Conservation (phyloP, 2,113 vertebrate genomes). For the Corvus hawaiiensis region DNA sequence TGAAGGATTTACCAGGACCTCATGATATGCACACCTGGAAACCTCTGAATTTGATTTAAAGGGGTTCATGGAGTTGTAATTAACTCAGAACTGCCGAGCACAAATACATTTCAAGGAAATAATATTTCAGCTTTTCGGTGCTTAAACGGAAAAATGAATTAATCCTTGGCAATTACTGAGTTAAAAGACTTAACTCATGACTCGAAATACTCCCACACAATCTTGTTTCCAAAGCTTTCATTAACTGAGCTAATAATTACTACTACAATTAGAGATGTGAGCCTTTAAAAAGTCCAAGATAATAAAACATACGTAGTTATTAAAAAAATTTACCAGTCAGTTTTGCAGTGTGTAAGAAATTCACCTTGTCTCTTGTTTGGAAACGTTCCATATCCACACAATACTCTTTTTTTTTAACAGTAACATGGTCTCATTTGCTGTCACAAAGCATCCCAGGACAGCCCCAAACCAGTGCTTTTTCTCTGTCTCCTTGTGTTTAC, state of each 20-base stretch:
- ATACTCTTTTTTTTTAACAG: background rate
- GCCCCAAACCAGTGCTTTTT: background rate
- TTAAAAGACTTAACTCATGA: conserved; percentile 70
- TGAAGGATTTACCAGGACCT: conserved; percentile 67
- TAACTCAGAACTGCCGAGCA: conserved; percentile 62
- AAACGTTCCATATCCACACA: background rate
- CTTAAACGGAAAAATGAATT: conserved; percentile 63
- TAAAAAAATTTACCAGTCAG: conserved; percentile 8
- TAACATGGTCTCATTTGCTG: background rate
- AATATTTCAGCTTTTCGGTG: conserved; percentile 54
- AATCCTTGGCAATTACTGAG: conserved; percentile 69
- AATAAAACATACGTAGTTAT: conserved; percentile 51
- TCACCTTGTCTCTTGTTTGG: background rate
- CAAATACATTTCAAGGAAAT: conserved; percentile 65
- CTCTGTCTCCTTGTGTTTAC: background rate
- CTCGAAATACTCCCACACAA: conserved; percentile 62
- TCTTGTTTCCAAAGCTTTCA: conserved; percentile 62
- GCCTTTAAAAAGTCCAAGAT: conserved; percentile 51
- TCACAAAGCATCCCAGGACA: background rate
- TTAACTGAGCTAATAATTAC: conserved; percentile 68
- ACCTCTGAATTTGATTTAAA: conserved; percentile 66
- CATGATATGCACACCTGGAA: conserved; percentile 53
- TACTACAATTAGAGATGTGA: conserved; percentile 60
- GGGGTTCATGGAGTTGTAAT: conserved; percentile 54
- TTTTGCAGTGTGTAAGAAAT: background rate